phyloP scores from a whole-genome alignment of 2,113 vertebrate genomes.

The Alligator mississippiensis region DNA sequence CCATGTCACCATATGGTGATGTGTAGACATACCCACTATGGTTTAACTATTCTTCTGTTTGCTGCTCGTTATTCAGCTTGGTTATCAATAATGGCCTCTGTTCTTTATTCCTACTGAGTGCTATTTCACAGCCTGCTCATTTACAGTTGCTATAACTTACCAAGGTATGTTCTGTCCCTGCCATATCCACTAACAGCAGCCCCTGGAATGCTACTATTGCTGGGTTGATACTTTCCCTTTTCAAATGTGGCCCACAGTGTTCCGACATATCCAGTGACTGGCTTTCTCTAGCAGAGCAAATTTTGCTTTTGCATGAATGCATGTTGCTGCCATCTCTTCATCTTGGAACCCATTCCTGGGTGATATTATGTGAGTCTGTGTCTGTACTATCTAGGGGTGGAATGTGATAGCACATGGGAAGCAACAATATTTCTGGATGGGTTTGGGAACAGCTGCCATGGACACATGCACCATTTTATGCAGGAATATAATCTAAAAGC shows the following conservation, averaged over 20 bases:
- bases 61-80: conserved; percentile 33
- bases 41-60: conserved; percentile 10
- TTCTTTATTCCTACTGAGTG: background rate
- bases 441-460: background rate
- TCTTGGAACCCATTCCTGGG: background rate
- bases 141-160: conserved; percentile 1
- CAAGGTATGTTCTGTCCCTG: background rate
- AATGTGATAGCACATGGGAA: background rate
- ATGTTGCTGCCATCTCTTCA: background rate
- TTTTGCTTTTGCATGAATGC: background rate
- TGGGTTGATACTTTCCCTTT: background rate
- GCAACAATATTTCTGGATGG: background rate
- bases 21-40: too few species aligned
- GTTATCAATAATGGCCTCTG: conserved; percentile 19
- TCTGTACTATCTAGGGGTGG: background rate
- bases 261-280: background rate
- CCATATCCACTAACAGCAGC: background rate
- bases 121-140: conserved; percentile 2
- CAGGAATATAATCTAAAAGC: background rate
- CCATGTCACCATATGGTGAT: too few species aligned
- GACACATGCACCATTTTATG: background rate
- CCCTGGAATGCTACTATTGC: background rate
- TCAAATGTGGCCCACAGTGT: background rate
- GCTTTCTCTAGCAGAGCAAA: background rate
- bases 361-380: background rate